phyloP scores from a whole-genome alignment of 2,888 invertebrate genomes.

The Rapana venosa region DNA sequence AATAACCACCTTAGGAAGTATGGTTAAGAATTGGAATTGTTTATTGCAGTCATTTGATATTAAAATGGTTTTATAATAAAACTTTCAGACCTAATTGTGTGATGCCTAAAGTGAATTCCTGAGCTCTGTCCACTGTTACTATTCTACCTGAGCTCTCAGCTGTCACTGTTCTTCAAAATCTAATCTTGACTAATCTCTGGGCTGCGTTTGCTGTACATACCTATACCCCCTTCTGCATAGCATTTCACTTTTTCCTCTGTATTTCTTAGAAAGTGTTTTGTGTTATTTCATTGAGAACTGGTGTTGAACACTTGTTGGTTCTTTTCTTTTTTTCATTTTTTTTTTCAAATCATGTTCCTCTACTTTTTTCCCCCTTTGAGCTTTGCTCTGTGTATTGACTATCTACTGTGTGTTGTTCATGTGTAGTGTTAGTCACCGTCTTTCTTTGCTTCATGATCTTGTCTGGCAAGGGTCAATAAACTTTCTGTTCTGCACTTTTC shows the following conservation, averaged over 20 bases:
- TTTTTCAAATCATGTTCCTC: background rate
- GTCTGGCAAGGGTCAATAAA: constrained; percentile 40
- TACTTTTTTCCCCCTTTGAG: constrained; percentile 27
- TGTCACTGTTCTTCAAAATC: constrained; percentile 27
- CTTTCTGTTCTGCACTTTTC: constrained; percentile 34
- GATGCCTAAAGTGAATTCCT: constrained; percentile 37
- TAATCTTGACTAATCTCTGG: constrained; percentile 27
- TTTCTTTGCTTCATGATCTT: constrained; percentile 44
- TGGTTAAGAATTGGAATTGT: constrained; percentile 37
- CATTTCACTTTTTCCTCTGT: constrained; percentile 4
- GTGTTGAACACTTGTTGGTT: background rate
- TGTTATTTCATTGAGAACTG: background rate
- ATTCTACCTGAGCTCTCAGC: constrained; percentile 27
- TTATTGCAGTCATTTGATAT: constrained; percentile 31
- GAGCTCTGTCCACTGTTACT: constrained; percentile 19
- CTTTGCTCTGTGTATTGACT: constrained; percentile 37
- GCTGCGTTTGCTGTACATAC: constrained; percentile 25
- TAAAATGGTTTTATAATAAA: constrained; percentile 44
- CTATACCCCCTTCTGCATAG: constrained; percentile 23
- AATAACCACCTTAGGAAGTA: constrained; percentile 34
- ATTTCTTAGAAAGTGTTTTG: background rate
- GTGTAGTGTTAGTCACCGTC: constrained; percentile 33
- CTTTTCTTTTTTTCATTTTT: constrained; percentile 15
- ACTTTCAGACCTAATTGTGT: constrained; percentile 41
- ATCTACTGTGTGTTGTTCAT: constrained; percentile 15